Evolutionary conservation across 2,888 invertebrate genomes (phyloP), one percentile per base, ranked within the genome.

Genomic region (Quadriops clusia): DNA sequence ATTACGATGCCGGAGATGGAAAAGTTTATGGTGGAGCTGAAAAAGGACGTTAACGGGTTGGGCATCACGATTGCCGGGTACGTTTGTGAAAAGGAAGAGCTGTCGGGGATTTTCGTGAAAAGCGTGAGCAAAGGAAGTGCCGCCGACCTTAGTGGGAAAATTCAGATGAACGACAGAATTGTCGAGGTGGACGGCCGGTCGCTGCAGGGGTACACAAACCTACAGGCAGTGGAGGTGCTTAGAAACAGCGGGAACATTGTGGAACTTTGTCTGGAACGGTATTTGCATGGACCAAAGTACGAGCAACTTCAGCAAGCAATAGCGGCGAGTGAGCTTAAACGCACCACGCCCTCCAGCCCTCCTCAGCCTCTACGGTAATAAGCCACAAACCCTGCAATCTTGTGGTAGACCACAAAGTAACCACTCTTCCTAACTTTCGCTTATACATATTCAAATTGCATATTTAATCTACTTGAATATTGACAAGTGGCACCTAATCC

Each of bases 41-140:
- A 82, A 49, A 95, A 95, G 62, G 94, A 94, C 58, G 76, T 78
- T 43, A 90, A 91, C 55, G 87, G 94, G 16, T 68, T 91, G 26
- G 94, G 94, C 20, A 93, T 95, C 39, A 95, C 94, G 15, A 94
- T 95, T 48, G 94, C 94, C 32, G 79, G 90, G 33, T 95, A 95
- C 57, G 93, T 95, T 8, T 94, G 94, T 57, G 93, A 93, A 59
- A 93, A 93, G 64, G 97, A 97, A 63, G 97, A 98, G 57, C 67
- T 98, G 26, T 94, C 94, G 1, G 98, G 98, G 17, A 95, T 98
- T 47, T 98, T 98, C 65, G 94, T 98, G 33, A 97, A 97, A 64
- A 95, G 94, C 34, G 89, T 98, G 44, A 91, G 91, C 37, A 80
- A 87, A 39, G 91, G 93, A 27, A 95, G 95, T 57, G 93, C 95